Evolutionary conservation across 1,140 invertebrate species (phyloP).

Genomic region (Drosophila burlai): DNA sequence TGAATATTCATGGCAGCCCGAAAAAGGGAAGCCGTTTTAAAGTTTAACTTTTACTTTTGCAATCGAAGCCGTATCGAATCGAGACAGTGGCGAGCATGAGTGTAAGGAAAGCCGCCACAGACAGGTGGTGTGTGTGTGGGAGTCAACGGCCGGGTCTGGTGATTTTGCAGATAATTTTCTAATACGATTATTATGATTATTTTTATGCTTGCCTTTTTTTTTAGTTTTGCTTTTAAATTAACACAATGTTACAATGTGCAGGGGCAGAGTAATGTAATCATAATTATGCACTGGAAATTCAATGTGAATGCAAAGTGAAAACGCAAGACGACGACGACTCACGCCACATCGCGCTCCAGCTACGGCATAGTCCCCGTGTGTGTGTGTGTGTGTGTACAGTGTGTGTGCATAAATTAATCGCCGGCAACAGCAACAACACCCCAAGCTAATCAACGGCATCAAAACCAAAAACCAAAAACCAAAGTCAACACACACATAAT

Average conservation of each 20-base stretch:
- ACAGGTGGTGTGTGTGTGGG: not conserved
- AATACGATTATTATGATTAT: slow-evolving; percentile 4
- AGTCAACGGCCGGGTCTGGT: slow-evolving; percentile 4
- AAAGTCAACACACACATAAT: slow-evolving; percentile 34
- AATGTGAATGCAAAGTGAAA: slow-evolving; percentile 78
- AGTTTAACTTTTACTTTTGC: slow-evolving; percentile 60
- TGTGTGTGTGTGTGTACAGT: slow-evolving; percentile 10
- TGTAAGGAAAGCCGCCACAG: slow-evolving; percentile 5
- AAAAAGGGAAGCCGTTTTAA: slow-evolving; percentile 49
- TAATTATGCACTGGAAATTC: slow-evolving; percentile 69
- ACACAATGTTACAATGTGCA: slow-evolving; percentile 36
- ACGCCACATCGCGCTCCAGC: slow-evolving; percentile 32
- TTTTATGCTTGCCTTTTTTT: slow-evolving; percentile 15
- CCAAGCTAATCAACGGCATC: slow-evolving; percentile 45
- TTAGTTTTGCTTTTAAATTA: slow-evolving; percentile 8
- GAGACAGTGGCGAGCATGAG: slow-evolving; percentile 6
- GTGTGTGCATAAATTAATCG: slow-evolving; percentile 56
- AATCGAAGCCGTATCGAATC: slow-evolving; percentile 27
- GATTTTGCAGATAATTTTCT: not conserved
- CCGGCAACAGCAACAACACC: slow-evolving; percentile 27
- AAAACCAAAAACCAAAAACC: slow-evolving; percentile 12
- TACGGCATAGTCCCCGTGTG: not conserved
- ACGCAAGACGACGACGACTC: slow-evolving; percentile 41
- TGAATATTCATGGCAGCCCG: slow-evolving; percentile 34
- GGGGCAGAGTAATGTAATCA: slow-evolving; percentile 49